These are phyloP conservation scores for Paramuricea clavata DNA, from an alignment of 92 coral and sea anemone genomes.

Conservation along the genomic window DNA sequence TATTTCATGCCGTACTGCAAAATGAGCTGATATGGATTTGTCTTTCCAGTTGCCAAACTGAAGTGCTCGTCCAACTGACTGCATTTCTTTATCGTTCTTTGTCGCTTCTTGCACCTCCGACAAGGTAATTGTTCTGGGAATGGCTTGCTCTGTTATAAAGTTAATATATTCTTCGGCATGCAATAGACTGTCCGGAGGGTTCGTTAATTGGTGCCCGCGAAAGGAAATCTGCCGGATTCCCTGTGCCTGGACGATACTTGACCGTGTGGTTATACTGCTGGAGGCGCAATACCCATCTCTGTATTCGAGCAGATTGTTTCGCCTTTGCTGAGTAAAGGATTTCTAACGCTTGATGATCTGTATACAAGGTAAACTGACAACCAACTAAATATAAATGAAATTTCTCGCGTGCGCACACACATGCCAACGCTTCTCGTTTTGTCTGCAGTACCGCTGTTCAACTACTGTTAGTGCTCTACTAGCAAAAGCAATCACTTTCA, in stretches of 20 bases:
- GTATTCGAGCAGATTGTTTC: slow-evolving; percentile 49
- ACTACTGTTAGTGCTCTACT: slow-evolving; percentile 45
- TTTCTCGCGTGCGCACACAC: slow-evolving; percentile 48
- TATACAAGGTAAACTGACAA: slow-evolving; percentile 33
- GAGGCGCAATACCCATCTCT: slow-evolving; percentile 60
- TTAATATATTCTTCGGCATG: neutral
- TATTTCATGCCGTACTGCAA: no score
- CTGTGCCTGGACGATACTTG: slow-evolving; percentile 56
- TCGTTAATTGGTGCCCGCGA: no score
- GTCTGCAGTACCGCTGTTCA: slow-evolving; percentile 46
- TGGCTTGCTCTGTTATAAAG: no score
- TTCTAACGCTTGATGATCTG: slow-evolving; percentile 55
- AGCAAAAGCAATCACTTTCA: slow-evolving; percentile 57
- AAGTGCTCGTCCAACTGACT: neutral
- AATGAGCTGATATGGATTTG: neutral
- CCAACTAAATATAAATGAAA: slow-evolving; percentile 57
- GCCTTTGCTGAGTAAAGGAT: slow-evolving; percentile 43
- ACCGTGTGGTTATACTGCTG: slow-evolving; percentile 58
- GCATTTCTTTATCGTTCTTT: neutral
- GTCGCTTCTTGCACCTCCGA: neutral
- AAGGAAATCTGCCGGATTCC: slow-evolving; percentile 67
- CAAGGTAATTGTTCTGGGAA: neutral
- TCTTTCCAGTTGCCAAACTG: neutral
- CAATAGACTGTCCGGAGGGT: slow-evolving; percentile 22
- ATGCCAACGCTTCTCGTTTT: slow-evolving; percentile 53